Conservation (phyloP, 2,797 vertebrate species). For the Lagocephalus sceleratus region DNA sequence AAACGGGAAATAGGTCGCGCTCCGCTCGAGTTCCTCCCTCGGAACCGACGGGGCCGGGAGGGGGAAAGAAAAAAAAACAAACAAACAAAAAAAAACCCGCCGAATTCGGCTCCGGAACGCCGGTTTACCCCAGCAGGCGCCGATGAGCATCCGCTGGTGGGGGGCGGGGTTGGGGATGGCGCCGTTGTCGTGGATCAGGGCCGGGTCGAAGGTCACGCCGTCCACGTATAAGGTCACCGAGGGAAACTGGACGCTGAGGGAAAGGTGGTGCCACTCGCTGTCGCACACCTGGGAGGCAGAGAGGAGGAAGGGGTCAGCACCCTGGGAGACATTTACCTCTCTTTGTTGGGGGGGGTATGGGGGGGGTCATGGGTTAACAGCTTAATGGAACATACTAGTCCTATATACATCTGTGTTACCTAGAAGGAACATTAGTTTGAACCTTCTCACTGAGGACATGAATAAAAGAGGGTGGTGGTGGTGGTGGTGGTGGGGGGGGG, state of each 20-base stretch:
- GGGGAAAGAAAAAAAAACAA: background rate
- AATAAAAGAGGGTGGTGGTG: slow-evolving; percentile 4
- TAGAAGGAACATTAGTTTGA: background rate
- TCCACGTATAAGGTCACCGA: slow-evolving; percentile 93
- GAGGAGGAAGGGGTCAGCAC: slow-evolving; percentile 2
- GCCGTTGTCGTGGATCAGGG: slow-evolving; percentile 95
- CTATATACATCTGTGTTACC: background rate
- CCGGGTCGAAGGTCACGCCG: slow-evolving; percentile 95
- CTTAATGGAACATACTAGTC: too few species aligned
- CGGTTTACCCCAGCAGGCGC: slow-evolving; percentile 88
- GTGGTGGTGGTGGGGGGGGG: background rate
- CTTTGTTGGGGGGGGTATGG: too few species aligned
- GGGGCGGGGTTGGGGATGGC: slow-evolving; percentile 87
- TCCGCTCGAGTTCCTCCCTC: too few species aligned
- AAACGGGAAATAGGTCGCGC: slow-evolving; percentile 27
- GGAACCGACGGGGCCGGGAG: background rate
- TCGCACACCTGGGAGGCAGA: slow-evolving; percentile 85
- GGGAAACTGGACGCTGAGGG: slow-evolving; percentile 94
- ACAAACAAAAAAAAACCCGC: slow-evolving; percentile 5
- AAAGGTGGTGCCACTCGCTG: slow-evolving; percentile 96
- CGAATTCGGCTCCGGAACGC: background rate
- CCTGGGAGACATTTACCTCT: background rate
- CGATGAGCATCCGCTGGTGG: slow-evolving; percentile 87
- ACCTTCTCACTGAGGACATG: slow-evolving; percentile 8
- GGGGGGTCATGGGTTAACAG: too few species aligned